Evolutionary conservation across 2,797 vertebrate genomes (phyloP), one percentile per base, ranked within the genome.

Genomic region (Helicolenus hilgendorfi): DNA sequence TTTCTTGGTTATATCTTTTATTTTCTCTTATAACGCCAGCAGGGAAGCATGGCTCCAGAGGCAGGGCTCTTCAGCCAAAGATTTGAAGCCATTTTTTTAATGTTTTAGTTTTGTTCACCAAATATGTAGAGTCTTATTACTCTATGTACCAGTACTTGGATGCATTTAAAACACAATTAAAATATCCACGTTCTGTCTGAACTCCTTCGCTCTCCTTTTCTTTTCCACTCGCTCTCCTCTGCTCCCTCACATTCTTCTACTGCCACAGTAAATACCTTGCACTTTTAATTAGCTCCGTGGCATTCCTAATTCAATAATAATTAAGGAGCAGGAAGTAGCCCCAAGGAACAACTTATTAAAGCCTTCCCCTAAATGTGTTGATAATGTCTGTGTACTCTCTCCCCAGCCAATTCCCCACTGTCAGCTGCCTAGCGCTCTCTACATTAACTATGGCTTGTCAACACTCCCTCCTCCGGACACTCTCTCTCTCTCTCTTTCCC

Each of bases 231-330:
- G 13, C 72, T 73, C 77, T 59, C 41, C 72, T 84, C 73, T 74
- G 63, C 77, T 77, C 64, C 72, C 36, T 79, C 69, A 55, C 64
- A 79, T 84, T 84, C 81, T 86, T 74, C 38, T 62, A 49, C 82
- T 83, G 79, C 77, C 91, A 89, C 85, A 81, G 60, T 92, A 93
- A 95, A 93, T 88, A 87, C 91, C 82, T 88, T 81, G 82, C 85
- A 93, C 90, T 94, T 96, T 93, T 95, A 96, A 96, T 95, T 90
- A 94, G 92, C 90, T 95, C 83, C 2, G 58, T 93, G 81, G 83
- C 87, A 75, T 94, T 94, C 85, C 87, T 94, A 94, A 95, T 95
- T 97, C 91, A 96, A 96, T 95, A 96, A 96, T 95, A 91, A 95
- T 95, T 95, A 96, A 89, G 89, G 84, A 83, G 87, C 76, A 94